Evolutionary conservation across 2,888 invertebrate species (phyloP), one percentile per base, ranked within the genome.

Genomic region (Nomada fucata): DNA sequence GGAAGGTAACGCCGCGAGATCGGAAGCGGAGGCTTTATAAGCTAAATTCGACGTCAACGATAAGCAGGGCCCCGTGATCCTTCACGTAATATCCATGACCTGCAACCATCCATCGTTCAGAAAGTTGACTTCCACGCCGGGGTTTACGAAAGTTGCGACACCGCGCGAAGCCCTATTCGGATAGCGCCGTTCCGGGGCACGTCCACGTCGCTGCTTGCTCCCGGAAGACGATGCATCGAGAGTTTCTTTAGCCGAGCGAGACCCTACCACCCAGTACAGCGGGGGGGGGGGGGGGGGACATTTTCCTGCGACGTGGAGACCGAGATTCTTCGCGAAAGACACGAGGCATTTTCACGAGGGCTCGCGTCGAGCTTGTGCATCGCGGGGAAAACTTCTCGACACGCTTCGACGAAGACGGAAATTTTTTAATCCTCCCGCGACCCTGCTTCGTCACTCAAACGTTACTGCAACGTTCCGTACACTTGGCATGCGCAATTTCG

Each of bases 141-240:
- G 88, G 87, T 89, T 89, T 86, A 76, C 74, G 76, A 88, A 84
- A 88, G 82, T 89, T 87, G 73, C 76, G 86, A 73, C 77, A 74
- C 86, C 80, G 86, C 84, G 83, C 81, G 86, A 87, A 89, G 80
- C 84, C 81, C 76, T 77, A 65, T 76, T 73, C 75, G 65, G 76
- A 81, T 79, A 84, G 70, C 69, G 67, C 9, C 50, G 73, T 42
- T 74, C 18, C 75, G 74, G 71, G 65, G 74, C 67, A 76, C 69
- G 70, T 69, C 57, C 44, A 55, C 78, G 85, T 71, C 55, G 76
- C 57, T 64, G 69, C 63, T 42, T 26, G 72, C 64, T 81, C 76
- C 83, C 73, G 79, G 84, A 87, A 86, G 80, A 74, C 84, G 79
- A 74, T 69, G 71, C 69, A 68, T 77, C 65, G 68, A 75, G 69